These are phyloP conservation scores for Pelosia muscerda DNA, from an alignment of 2,888 invertebrate genomes.

Conservation along the genomic window DNA sequence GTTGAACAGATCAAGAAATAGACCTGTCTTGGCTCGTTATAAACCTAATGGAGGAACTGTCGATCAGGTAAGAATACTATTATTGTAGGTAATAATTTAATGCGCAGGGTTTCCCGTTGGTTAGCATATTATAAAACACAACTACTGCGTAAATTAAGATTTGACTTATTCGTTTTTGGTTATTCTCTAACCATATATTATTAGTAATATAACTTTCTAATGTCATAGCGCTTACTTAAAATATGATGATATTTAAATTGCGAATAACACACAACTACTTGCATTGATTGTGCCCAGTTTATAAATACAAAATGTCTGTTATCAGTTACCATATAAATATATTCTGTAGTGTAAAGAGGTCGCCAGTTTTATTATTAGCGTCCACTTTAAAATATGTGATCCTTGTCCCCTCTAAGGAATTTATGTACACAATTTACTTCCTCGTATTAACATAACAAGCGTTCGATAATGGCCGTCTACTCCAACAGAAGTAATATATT, in stretches of 20 bases:
- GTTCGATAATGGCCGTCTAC: conserved; percentile 8
- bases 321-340: conserved; percentile 20
- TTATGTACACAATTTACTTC: conserved; percentile 20
- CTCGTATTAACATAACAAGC: conserved; percentile 12
- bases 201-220: not conserved
- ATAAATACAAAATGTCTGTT: conserved; percentile 15
- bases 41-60: conserved; percentile 64
- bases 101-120: not conserved
- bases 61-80: conserved; percentile 71
- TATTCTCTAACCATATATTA: not conserved
- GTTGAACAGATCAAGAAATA: conserved; percentile 73
- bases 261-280: not conserved
- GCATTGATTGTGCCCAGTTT: not conserved
- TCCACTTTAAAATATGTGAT: conserved; percentile 24
- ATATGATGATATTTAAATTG: not conserved
- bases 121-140: not conserved
- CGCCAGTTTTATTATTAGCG: conserved; percentile 38
- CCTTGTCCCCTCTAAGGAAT: conserved; percentile 23
- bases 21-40: conserved; percentile 80
- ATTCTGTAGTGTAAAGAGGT: conserved; percentile 41
- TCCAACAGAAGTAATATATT: conserved; percentile 12
- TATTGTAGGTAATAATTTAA: not conserved
- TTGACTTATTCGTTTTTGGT: not conserved
- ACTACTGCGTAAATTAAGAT: not conserved
- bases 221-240: not conserved